These are phyloP conservation scores for Oopsacas minuta DNA, from an alignment of 37 sponge, comb jelly and placozoan species.

Conservation along the genomic window DNA sequence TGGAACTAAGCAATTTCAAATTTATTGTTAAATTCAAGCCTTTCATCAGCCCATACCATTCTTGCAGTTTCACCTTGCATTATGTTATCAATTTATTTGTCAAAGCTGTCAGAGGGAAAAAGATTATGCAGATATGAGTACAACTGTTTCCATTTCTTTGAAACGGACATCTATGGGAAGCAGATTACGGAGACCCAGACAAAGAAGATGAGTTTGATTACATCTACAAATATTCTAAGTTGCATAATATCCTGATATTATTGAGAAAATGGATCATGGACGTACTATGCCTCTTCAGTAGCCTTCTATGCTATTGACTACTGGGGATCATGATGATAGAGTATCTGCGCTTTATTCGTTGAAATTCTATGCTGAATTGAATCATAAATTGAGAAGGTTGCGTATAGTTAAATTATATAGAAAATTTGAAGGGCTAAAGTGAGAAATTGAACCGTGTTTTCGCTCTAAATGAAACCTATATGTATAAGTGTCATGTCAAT, in stretches of 20 bases:
- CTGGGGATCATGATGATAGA: conserved; percentile 96
- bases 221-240: conserved; percentile 67
- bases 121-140: not conserved
- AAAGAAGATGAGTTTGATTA: conserved; percentile 57
- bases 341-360: conserved; percentile 91
- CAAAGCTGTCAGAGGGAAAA: not conserved
- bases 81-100: not conserved
- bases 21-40: not conserved
- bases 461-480: too few species aligned
- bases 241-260: conserved; percentile 59
- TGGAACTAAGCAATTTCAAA: not conserved
- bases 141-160: not conserved
- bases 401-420: too few species aligned
- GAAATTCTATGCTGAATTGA: conserved; percentile 75
- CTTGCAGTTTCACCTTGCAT: not conserved
- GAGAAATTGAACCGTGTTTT: too few species aligned
- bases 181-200: conserved; percentile 87
- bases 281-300: conserved; percentile 39
- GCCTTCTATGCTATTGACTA: conserved; percentile 69
- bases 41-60: not conserved
- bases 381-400: conserved; percentile 28
- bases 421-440: too few species aligned
- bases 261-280: not conserved
- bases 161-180: conserved; percentile 70
- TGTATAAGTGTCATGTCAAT: too few species aligned